phyloP scores from a whole-genome alignment of 2,113 vertebrate species.

The Holacanthus passer region DNA sequence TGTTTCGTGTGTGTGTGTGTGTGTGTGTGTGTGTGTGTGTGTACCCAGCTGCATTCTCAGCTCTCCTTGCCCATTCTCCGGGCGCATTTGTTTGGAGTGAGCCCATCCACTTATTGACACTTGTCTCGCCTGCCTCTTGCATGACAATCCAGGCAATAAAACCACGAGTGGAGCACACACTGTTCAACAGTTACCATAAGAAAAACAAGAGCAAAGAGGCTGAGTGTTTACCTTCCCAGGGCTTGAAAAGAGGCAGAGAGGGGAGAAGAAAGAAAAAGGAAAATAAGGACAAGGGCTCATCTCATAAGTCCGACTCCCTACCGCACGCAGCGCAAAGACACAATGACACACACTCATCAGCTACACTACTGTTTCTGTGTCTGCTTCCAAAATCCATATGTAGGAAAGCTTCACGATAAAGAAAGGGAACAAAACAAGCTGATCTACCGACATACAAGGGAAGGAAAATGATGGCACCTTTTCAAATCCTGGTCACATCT shows the following conservation, averaged over 20 bases:
- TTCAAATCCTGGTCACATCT: slow-evolving; percentile 79
- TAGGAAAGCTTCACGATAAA: slow-evolving; percentile 54
- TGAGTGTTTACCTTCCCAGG: slow-evolving; percentile 85
- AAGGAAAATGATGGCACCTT: slow-evolving; percentile 64
- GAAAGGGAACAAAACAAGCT: slow-evolving; percentile 62
- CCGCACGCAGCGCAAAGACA: slow-evolving; percentile 11
- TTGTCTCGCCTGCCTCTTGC: slow-evolving; percentile 74
- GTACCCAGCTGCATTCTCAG: slow-evolving; percentile 82
- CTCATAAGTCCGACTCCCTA: slow-evolving; percentile 48
- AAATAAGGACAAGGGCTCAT: slow-evolving; percentile 47
- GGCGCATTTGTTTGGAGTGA: slow-evolving; percentile 80
- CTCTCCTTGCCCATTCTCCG: slow-evolving; percentile 68
- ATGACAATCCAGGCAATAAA: slow-evolving; percentile 86
- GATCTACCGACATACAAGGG: slow-evolving; percentile 60
- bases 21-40: slow-evolving; percentile 59
- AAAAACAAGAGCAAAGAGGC: slow-evolving; percentile 77
- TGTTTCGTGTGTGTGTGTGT: background rate
- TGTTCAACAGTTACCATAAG: slow-evolving; percentile 81
- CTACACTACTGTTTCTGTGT: background rate
- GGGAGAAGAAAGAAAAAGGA: slow-evolving; percentile 45
- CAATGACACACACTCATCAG: slow-evolving; percentile 8
- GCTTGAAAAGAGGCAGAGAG: slow-evolving; percentile 73
- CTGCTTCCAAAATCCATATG: slow-evolving; percentile 43
- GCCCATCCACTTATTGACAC: slow-evolving; percentile 85
- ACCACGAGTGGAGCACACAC: slow-evolving; percentile 81